Percentiles rank a stretch among this genome's conserved stretches.
phyloP scores from a whole-genome alignment of 2,888 invertebrate species.

The Parascotia fuliginaria region DNA sequence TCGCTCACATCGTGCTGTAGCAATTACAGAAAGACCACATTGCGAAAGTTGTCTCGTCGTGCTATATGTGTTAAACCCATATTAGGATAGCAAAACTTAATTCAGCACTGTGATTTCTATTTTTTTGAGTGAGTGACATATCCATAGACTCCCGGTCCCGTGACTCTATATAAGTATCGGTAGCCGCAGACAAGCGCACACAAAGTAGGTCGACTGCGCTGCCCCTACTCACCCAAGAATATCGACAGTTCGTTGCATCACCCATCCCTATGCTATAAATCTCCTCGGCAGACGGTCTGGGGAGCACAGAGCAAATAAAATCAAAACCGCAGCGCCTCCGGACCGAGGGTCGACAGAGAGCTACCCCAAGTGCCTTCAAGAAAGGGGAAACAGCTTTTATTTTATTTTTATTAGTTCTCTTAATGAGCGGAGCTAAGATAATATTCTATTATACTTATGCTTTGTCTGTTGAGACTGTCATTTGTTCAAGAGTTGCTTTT shows the following conservation, averaged over 20 bases:
- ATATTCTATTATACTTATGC: slow-evolving; percentile 8
- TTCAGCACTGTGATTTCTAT: no score
- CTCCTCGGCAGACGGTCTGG: slow-evolving; percentile 19
- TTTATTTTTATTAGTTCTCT: slow-evolving; percentile 30
- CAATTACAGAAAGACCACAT: no score
- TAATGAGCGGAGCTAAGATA: slow-evolving; percentile 16
- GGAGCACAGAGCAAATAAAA: slow-evolving; percentile 33
- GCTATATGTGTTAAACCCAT: no score
- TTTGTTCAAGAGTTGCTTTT: background rate
- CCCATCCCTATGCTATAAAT: slow-evolving; percentile 19
- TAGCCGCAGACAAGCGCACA: no score
- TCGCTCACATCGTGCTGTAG: no score
- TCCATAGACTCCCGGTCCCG: no score
- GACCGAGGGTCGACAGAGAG: slow-evolving; percentile 9
- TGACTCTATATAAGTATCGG: no score
- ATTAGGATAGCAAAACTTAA: no score
- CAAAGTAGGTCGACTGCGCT: no score
- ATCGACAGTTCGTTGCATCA: background rate
- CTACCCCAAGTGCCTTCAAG: slow-evolving; percentile 13
- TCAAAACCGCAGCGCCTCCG: slow-evolving; percentile 22
- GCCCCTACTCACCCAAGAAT: background rate
- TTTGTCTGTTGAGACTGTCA: background rate
- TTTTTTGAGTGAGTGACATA: no score
- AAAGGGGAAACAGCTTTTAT: slow-evolving; percentile 12
- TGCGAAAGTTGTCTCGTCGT: no score